phyloP scores from a whole-genome alignment of 1,140 invertebrate genomes.

The Archivesica marissinica region DNA sequence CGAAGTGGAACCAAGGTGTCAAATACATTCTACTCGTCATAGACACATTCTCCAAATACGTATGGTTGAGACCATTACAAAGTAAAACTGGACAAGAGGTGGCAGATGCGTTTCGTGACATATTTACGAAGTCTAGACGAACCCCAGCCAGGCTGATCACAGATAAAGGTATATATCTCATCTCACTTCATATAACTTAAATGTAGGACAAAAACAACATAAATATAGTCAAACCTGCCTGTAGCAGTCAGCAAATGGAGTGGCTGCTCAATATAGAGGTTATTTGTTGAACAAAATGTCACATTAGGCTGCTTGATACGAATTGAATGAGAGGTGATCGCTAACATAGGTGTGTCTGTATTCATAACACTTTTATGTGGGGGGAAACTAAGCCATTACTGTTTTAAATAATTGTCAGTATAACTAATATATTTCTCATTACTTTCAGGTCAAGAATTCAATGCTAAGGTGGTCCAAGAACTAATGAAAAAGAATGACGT shows the following conservation, averaged over 20 bases:
- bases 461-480: neutral
- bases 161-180: neutral
- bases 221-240: neutral
- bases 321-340: too few species aligned
- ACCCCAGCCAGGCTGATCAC: slow-evolving; percentile 4
- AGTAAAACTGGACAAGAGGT: slow-evolving; percentile 22
- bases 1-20: slow-evolving; percentile 84
- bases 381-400: neutral
- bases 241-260: too few species aligned
- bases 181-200: neutral
- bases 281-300: too few species aligned
- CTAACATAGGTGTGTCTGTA: neutral
- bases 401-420: neutral
- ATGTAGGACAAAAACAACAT: neutral
- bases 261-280: too few species aligned
- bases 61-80: neutral
- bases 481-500: neutral
- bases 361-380: neutral
- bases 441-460: slow-evolving; percentile 19
- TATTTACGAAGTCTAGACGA: neutral
- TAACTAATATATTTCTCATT: neutral
- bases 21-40: too few species aligned
- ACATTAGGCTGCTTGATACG: too few species aligned
- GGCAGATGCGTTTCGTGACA: neutral
- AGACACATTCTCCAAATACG: too few species aligned